Percentiles rank a stretch among this genome's conserved stretches.
These are phyloP conservation scores for Oncorhynchus keta DNA, from an alignment of 2,113 vertebrate species.

Conservation along the genomic window DNA sequence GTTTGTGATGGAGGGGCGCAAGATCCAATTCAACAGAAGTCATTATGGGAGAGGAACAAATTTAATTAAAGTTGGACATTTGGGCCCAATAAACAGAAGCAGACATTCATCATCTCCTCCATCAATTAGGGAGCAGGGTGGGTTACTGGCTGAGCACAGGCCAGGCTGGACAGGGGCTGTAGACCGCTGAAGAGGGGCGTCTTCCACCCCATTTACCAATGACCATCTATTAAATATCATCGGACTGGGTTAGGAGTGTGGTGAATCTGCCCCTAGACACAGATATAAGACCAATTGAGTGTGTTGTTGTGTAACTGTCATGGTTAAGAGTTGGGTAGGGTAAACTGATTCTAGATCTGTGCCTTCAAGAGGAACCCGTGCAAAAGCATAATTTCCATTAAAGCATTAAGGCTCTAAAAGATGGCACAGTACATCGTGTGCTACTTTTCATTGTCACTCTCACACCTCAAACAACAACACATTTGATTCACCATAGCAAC, in stretches of 20 bases:
- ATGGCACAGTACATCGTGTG: no score
- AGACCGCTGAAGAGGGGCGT: no score
- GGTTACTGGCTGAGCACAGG: neutral
- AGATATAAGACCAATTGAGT: no score
- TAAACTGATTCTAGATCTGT: neutral
- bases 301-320: no score
- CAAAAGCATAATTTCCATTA: neutral
- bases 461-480: neutral
- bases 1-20: neutral
- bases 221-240: no score
- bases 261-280: no score
- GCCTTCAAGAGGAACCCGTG: neutral
- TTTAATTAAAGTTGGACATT: conserved; percentile 48
- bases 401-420: no score
- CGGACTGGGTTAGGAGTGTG: no score
- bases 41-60: conserved; percentile 24
- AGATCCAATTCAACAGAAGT: conserved; percentile 21
- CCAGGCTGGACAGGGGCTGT: neutral
- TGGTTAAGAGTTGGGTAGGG: neutral
- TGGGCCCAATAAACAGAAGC: conserved; percentile 19
- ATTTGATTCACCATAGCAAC: conserved; percentile 13
- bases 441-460: conserved; percentile 5
- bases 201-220: no score
- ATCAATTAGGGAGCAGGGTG: conserved; percentile 24
- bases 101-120: conserved; percentile 34